These are phyloP conservation scores for Dasypus novemcinctus DNA, from an alignment of 2,113 vertebrate genomes.

Conservation along the genomic window DNA sequence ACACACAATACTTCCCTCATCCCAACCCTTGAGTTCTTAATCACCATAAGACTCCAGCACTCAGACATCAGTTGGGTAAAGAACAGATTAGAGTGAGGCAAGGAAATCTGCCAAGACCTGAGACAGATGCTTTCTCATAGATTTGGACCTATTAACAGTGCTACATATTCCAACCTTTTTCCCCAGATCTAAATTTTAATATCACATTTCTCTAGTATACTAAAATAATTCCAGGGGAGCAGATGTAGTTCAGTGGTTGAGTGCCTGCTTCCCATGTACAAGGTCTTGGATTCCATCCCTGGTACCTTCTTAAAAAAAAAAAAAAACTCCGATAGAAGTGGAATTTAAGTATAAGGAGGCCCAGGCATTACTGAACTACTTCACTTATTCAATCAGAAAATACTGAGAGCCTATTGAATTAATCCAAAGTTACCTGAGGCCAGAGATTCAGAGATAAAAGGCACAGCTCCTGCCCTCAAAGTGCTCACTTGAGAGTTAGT, in stretches of 20 bases:
- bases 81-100: conserved; percentile 62
- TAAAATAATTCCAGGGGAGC: neutral
- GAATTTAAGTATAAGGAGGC: neutral
- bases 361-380: neutral
- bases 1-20: neutral
- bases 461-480: neutral
- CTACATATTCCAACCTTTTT: conserved; percentile 54
- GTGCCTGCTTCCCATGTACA: no score
- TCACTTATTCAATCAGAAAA: neutral
- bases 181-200: conserved; percentile 47
- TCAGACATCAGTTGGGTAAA: conserved; percentile 58
- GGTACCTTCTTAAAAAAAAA: no score
- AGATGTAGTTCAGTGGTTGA: no score
- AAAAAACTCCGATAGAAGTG: neutral
- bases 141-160: conserved; percentile 50
- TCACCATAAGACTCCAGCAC: conserved; percentile 47
- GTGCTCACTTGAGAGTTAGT: neutral
- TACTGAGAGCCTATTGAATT: neutral
- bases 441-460: neutral
- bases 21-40: conserved; percentile 48
- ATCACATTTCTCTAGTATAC: conserved; percentile 14
- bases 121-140: conserved; percentile 55
- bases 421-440: neutral
- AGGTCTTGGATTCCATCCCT: no score
- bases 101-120: conserved; percentile 64